These are phyloP conservation scores for Crossoptilon crossoptilon DNA, from an alignment of 2,797 vertebrate species.

Conservation along the genomic window DNA sequence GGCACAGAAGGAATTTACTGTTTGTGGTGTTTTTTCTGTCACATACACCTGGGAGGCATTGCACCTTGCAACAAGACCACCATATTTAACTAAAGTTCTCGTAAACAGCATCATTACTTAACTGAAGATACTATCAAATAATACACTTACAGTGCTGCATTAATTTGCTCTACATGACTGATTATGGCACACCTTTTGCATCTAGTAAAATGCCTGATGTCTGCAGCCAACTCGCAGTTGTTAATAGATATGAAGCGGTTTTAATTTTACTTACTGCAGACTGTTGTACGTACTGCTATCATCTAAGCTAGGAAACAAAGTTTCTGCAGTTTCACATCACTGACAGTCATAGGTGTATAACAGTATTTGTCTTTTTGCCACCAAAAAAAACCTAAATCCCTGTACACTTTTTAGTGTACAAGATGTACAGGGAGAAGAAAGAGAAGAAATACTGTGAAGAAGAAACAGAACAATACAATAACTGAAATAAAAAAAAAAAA, in stretches of 20 bases:
- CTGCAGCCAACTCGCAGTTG: background rate
- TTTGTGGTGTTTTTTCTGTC: background rate
- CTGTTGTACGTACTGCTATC: background rate
- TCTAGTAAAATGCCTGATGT: background rate
- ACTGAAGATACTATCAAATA: background rate
- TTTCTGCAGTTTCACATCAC: background rate
- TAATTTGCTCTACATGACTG: background rate
- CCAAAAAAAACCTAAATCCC: background rate
- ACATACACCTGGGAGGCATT: fast-evolving
- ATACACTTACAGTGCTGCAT: background rate
- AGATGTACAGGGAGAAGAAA: background rate
- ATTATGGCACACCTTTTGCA: background rate
- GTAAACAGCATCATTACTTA: background rate
- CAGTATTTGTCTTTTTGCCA: background rate
- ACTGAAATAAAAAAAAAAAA: fast-evolving
- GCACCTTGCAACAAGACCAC: background rate
- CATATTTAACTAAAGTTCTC: background rate
- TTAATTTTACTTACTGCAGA: conserved; percentile 19
- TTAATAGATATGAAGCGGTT: background rate
- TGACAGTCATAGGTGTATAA: background rate
- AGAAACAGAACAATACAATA: background rate
- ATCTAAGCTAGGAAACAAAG: background rate
- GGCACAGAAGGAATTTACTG: background rate
- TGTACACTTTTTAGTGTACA: background rate
- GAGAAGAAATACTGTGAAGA: background rate